phyloP scores from a whole-genome alignment of 1,140 invertebrate species.

The Cepaea nemoralis region DNA sequence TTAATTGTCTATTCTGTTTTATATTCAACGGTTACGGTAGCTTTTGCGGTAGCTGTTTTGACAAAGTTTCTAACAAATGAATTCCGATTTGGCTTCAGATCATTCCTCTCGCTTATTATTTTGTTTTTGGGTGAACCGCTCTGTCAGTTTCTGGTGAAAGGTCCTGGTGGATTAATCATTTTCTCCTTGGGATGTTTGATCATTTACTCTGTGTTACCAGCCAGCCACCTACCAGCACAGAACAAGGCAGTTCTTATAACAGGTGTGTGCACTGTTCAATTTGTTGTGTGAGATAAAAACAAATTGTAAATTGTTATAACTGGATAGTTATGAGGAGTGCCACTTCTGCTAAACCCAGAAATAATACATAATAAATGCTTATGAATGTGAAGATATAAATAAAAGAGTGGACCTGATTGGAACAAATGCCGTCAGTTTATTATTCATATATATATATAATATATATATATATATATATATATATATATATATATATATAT shows the following conservation, averaged over 20 bases:
- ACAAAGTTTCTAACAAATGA: conserved; percentile 70
- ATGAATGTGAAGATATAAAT: too few relatives aligned
- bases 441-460: too few relatives aligned
- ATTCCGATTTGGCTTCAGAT: conserved; percentile 69
- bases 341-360: too few relatives aligned
- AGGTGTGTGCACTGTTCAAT: too few relatives aligned
- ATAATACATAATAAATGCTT: too few relatives aligned
- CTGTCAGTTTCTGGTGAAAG: conserved; percentile 70
- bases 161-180: conserved; percentile 61
- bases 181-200: conserved; percentile 67
- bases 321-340: too few relatives aligned
- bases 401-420: too few relatives aligned
- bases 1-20: conserved; percentile 68
- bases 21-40: conserved; percentile 67
- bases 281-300: too few relatives aligned
- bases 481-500: too few relatives aligned
- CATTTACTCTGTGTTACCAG: conserved; percentile 67
- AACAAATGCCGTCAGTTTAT: too few relatives aligned
- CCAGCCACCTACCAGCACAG: conserved; percentile 64
- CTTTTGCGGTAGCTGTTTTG: conserved; percentile 69
- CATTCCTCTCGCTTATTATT: conserved; percentile 64
- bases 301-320: too few relatives aligned
- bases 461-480: too few relatives aligned
- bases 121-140: conserved; percentile 70
- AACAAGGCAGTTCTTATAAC: conserved; percentile 68